Conservation (phyloP, 1,140 invertebrate genomes). For the Ceratina japonica region DNA sequence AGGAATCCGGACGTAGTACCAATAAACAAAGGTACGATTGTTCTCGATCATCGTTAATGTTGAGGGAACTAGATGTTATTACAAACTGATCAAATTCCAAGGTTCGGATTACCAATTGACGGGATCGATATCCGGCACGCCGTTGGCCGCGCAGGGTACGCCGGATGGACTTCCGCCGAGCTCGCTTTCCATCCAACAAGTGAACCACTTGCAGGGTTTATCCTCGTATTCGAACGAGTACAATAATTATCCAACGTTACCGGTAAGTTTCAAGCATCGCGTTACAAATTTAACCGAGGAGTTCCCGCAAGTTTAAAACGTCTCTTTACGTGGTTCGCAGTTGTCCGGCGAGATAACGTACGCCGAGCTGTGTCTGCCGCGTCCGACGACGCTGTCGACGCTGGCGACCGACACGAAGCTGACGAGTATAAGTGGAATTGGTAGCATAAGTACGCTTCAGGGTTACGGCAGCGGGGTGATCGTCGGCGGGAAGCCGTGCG, state of each 20-base stretch:
- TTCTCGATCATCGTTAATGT: neutral
- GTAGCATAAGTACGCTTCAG: constrained; percentile 66
- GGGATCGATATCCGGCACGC: constrained; percentile 81
- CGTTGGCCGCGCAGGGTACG: constrained; percentile 75
- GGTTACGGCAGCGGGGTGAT: constrained; percentile 72
- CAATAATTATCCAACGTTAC: constrained; percentile 78
- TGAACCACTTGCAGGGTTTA: constrained; percentile 70
- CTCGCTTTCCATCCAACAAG: constrained; percentile 72
- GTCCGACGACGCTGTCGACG: constrained; percentile 80
- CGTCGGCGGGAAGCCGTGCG: constrained; percentile 73
- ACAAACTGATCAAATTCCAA: constrained; percentile 68
- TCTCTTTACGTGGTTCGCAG: constrained; percentile 6
- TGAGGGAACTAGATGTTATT: neutral
- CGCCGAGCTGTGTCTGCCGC: constrained; percentile 83
- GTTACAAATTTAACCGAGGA: neutral
- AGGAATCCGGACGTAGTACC: constrained; percentile 92
- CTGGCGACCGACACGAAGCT: constrained; percentile 75
- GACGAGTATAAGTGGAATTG: constrained; percentile 63
- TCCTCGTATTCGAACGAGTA: constrained; percentile 74
- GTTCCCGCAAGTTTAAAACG: neutral
- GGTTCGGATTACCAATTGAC: constrained; percentile 84
- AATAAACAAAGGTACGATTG: constrained; percentile 87
- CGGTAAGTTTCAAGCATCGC: constrained; percentile 66
- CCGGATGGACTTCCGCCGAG: constrained; percentile 75
- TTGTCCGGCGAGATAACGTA: constrained; percentile 84